Evolutionary conservation across 2,888 invertebrate genomes (phyloP).

Genomic region (Aleiodes leptofemur): DNA sequence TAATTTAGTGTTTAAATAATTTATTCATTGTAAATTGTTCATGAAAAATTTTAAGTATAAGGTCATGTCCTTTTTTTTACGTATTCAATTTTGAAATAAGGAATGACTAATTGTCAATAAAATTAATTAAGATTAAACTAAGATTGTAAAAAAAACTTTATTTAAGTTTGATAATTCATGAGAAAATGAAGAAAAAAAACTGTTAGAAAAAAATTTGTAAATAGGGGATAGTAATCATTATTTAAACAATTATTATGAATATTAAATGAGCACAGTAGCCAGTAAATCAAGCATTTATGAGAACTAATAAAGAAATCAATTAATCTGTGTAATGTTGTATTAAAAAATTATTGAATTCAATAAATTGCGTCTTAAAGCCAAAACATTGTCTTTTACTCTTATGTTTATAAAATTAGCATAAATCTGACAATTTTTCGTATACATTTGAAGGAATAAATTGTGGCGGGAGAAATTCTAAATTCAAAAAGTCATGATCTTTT

Average conservation of each 20-base stretch:
- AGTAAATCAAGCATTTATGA: conserved; percentile 61
- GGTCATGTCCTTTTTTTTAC: conserved; percentile 7
- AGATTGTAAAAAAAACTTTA: conserved; percentile 28
- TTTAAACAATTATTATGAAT: conserved; percentile 56
- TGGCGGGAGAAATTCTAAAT: too few relatives aligned
- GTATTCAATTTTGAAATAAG: background rate
- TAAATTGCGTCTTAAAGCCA: conserved; percentile 1
- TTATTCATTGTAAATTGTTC: conserved; percentile 31
- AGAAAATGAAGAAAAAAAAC: conserved; percentile 15
- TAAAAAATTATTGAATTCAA: conserved; percentile 19
- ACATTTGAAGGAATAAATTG: too few relatives aligned
- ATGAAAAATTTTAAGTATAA: conserved; percentile 5
- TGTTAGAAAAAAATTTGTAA: conserved; percentile 17
- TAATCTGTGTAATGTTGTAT: conserved; percentile 29
- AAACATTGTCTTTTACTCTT: background rate
- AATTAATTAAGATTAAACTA: conserved; percentile 12
- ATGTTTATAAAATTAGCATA: too few relatives aligned
- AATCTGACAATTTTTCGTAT: too few relatives aligned
- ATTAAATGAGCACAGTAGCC: conserved; percentile 51
- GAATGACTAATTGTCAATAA: conserved; percentile 29
- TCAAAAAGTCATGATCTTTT: too few relatives aligned
- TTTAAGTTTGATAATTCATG: conserved; percentile 37
- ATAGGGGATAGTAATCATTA: conserved; percentile 52
- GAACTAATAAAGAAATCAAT: conserved; percentile 6
- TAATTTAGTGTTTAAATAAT: conserved; percentile 25